Evolutionary conservation across 2,888 invertebrate species (phyloP).

Genomic region (Geophilus truncorum): DNA sequence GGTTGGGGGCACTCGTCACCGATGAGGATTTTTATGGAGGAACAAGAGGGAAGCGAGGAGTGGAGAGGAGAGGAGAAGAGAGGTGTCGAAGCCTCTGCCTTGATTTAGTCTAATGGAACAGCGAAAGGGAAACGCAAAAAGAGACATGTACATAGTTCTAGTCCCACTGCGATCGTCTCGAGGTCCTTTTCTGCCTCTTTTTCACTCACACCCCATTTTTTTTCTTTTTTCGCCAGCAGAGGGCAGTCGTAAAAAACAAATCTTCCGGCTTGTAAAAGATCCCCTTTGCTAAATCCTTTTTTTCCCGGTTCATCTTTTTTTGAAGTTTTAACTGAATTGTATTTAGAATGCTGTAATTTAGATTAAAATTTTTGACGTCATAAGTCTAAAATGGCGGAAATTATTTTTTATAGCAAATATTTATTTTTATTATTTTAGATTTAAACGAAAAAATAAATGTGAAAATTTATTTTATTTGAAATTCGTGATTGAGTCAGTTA

Average conservation of each 20-base stretch:
- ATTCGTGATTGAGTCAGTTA: too few relatives aligned
- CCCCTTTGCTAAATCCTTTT: background rate
- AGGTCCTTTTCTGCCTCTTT: background rate
- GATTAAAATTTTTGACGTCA: too few relatives aligned
- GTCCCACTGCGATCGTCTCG: background rate
- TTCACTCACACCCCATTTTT: background rate
- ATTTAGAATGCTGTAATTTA: too few relatives aligned
- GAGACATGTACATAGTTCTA: background rate
- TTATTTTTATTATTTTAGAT: too few relatives aligned
- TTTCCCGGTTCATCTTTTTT: background rate
- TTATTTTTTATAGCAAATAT: too few relatives aligned
- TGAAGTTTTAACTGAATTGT: background rate
- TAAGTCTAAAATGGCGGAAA: too few relatives aligned
- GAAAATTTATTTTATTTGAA: too few relatives aligned
- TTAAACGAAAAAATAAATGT: too few relatives aligned
- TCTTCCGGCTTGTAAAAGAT: background rate
- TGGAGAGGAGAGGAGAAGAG: too few relatives aligned
- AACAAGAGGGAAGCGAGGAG: background rate
- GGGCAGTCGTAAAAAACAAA: background rate
- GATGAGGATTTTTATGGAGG: background rate
- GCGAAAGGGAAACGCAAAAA: background rate
- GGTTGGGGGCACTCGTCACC: background rate
- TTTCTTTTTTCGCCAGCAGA: background rate
- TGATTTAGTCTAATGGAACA: background rate
- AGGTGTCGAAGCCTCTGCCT: background rate